Evolutionary conservation across 2,113 vertebrate species (phyloP).

Genomic region (Solenodon paradoxus): DNA sequence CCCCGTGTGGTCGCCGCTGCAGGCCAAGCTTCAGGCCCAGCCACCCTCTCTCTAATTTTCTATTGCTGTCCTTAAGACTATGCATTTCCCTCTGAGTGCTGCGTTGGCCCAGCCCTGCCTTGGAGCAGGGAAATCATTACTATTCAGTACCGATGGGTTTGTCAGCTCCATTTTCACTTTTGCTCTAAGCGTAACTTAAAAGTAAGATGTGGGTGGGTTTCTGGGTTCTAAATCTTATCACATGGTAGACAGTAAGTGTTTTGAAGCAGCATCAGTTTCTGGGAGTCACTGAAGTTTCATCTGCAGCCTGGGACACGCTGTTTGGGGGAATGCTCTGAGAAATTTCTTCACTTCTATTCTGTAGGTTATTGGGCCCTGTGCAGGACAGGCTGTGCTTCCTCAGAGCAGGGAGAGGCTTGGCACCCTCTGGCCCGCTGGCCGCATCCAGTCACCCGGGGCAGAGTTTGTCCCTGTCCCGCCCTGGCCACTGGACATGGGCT

Average conservation of each 20-base stretch:
- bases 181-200: neutral
- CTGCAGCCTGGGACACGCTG: accelerated
- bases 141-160: accelerated
- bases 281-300: neutral
- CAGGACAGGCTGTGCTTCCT: no score
- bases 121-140: neutral
- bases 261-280: accelerated
- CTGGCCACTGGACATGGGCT: no score
- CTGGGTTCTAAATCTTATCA: neutral
- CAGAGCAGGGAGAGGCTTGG: no score
- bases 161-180: neutral
- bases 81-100: no score
- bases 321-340: neutral
- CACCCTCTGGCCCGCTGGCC: no score
- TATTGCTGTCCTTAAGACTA: no score
- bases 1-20: no score
- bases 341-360: neutral
- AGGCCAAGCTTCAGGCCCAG: no score
- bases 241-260: accelerated
- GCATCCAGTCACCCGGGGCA: no score
- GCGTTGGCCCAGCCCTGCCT: neutral
- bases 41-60: no score
- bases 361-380: no score
- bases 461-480: neutral
- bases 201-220: no score